phyloP scores from a whole-genome alignment of 2,113 vertebrate species.

The Orthonyx spaldingii region DNA sequence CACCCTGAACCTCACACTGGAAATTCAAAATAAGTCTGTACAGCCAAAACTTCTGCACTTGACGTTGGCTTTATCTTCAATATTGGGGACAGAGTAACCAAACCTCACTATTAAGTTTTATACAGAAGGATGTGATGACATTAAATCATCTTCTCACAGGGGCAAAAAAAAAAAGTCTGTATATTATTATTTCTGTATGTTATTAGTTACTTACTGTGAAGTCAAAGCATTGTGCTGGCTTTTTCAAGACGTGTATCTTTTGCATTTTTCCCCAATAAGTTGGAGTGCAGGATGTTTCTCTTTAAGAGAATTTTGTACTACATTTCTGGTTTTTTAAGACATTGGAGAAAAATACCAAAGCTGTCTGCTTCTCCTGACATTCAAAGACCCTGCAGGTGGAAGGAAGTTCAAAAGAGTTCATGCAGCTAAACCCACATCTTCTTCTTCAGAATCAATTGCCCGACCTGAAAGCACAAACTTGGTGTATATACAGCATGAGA shows the following conservation, averaged over 20 bases:
- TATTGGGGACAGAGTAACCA: background rate
- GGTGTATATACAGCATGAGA: background rate
- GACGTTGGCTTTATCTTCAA: background rate
- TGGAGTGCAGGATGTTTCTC: background rate
- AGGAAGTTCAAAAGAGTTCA: constrained; percentile 48
- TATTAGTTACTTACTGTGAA: background rate
- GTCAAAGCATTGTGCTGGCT: background rate
- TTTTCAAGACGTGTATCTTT: background rate
- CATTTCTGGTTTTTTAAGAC: background rate
- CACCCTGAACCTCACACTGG: background rate
- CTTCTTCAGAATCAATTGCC: background rate
- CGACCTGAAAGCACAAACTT: background rate
- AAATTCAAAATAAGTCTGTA: background rate
- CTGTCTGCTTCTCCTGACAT: background rate
- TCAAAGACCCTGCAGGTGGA: constrained; percentile 22
- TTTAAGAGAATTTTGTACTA: background rate
- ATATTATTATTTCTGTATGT: background rate
- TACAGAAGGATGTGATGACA: background rate
- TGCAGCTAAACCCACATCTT: constrained; percentile 14
- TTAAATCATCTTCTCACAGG: background rate
- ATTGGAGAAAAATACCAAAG: background rate
- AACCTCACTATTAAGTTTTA: background rate
- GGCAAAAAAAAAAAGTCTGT: background rate
- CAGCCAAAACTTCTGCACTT: background rate
- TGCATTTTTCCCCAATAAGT: background rate